phyloP scores from a whole-genome alignment of 2,888 invertebrate genomes.

The Pollenia griseotomentosa region DNA sequence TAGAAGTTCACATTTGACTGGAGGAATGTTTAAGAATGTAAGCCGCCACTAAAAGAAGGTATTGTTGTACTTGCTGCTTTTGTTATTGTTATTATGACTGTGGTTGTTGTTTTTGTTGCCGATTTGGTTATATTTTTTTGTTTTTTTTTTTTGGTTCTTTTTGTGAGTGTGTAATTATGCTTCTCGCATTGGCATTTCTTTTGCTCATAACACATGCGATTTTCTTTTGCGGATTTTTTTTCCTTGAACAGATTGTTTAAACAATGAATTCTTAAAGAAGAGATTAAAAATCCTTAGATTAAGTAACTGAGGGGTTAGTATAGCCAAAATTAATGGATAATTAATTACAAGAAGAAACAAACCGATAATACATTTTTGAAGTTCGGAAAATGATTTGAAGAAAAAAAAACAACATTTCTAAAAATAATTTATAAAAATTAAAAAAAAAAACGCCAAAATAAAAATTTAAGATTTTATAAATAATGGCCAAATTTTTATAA shows the following conservation, averaged over 20 bases:
- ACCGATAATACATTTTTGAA: too few relatives aligned
- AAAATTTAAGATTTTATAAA: too few relatives aligned
- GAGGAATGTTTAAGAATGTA: conserved; percentile 72
- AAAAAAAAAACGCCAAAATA: too few relatives aligned
- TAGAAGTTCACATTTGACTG: conserved; percentile 71
- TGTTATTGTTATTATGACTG: conserved; percentile 4
- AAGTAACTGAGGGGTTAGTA: not conserved
- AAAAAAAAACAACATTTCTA: too few relatives aligned
- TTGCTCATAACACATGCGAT: conserved; percentile 58
- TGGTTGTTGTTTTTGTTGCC: conserved; percentile 39
- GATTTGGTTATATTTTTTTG: conserved; percentile 48
- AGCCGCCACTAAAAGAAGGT: conserved; percentile 62
- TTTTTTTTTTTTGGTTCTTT: conserved; percentile 23
- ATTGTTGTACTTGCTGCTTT: conserved; percentile 16
- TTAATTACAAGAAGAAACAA: too few relatives aligned
- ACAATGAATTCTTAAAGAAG: not conserved
- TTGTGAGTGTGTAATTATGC: conserved; percentile 25
- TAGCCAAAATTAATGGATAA: not conserved
- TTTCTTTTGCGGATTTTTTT: conserved; percentile 12
- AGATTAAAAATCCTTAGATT: not conserved
- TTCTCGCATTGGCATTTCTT: conserved; percentile 61
- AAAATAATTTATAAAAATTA: too few relatives aligned
- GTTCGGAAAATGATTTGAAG: too few relatives aligned
- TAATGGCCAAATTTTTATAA: too few relatives aligned
- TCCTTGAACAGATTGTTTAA: conserved; percentile 21